These are phyloP conservation scores for Patella caerulea DNA, from an alignment of 2,888 invertebrate genomes.

Conservation along the genomic window DNA sequence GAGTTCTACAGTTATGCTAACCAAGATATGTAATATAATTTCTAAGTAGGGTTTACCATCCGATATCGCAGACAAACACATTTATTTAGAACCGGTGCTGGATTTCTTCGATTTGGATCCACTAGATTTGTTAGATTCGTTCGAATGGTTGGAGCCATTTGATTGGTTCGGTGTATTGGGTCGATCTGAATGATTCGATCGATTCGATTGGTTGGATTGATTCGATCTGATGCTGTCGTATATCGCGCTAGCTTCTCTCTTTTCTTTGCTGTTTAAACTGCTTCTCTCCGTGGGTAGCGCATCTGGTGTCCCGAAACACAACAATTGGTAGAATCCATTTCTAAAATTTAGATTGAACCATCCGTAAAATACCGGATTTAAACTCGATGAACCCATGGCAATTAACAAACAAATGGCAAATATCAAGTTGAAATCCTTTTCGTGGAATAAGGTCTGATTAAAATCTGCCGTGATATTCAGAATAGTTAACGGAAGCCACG, in stretches of 20 bases:
- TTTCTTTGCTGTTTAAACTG: neutral
- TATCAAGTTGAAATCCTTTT: constrained; percentile 67
- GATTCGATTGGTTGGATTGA: neutral
- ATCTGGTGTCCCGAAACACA: constrained; percentile 11
- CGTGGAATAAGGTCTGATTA: constrained; percentile 50
- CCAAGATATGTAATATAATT: too few relatives aligned
- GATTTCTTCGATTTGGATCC: too few relatives aligned
- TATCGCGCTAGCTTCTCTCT: neutral
- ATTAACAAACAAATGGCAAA: constrained; percentile 61
- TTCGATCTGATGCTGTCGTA: neutral
- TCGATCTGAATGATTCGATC: too few relatives aligned
- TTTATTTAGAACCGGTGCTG: too few relatives aligned
- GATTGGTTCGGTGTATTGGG: too few relatives aligned
- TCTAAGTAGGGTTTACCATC: too few relatives aligned
- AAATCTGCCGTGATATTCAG: constrained; percentile 66
- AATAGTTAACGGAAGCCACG: constrained; percentile 65
- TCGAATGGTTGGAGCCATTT: too few relatives aligned
- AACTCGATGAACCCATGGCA: constrained; percentile 63
- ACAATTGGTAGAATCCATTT: constrained; percentile 31
- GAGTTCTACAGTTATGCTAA: too few relatives aligned
- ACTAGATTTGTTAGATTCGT: too few relatives aligned
- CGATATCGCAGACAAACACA: too few relatives aligned
- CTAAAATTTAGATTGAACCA: constrained; percentile 66
- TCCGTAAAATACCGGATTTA: constrained; percentile 65
- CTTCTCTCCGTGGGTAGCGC: neutral